phyloP scores from a whole-genome alignment of 2,888 invertebrate species.

The Drosophila diplacantha region DNA sequence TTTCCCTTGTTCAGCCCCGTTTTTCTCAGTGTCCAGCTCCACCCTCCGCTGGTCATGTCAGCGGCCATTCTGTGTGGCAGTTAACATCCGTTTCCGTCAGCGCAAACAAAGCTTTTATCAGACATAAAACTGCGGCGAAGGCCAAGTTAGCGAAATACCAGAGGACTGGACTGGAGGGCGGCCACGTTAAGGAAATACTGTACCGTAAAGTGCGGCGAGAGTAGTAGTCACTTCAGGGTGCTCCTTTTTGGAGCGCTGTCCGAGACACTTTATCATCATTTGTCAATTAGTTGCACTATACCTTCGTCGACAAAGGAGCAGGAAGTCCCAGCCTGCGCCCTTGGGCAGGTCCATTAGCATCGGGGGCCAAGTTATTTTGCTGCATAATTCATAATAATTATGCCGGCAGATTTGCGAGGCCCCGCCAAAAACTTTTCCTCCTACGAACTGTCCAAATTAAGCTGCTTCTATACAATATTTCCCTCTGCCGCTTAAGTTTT shows the following conservation, averaged over 20 bases:
- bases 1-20: too few species aligned
- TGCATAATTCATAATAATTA: slow-evolving; percentile 66
- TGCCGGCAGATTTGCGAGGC: slow-evolving; percentile 55
- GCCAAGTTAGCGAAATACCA: slow-evolving; percentile 17
- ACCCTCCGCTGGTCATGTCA: slow-evolving; percentile 56
- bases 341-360: slow-evolving; percentile 52
- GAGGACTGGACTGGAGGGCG: background rate
- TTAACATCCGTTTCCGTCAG: slow-evolving; percentile 68
- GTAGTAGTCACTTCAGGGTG: slow-evolving; percentile 14
- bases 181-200: slow-evolving; percentile 48
- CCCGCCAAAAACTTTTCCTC: slow-evolving; percentile 13
- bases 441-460: slow-evolving; percentile 14
- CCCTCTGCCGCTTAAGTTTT: slow-evolving; percentile 21
- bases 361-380: slow-evolving; percentile 40
- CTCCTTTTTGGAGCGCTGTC: slow-evolving; percentile 27
- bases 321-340: slow-evolving; percentile 26
- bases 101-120: slow-evolving; percentile 65
- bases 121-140: slow-evolving; percentile 54
- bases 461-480: slow-evolving; percentile 13
- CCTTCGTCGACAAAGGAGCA: slow-evolving; percentile 23
- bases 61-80: slow-evolving; percentile 64
- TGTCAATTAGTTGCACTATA: slow-evolving; percentile 65
- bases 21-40: slow-evolving; percentile 15
- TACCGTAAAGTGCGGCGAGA: slow-evolving; percentile 35
- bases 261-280: slow-evolving; percentile 69